A percentile compares a stretch with the other conserved stretches of the same genome.
Conservation (phyloP, 2,113 vertebrate species). For the Prunella himalayana region DNA sequence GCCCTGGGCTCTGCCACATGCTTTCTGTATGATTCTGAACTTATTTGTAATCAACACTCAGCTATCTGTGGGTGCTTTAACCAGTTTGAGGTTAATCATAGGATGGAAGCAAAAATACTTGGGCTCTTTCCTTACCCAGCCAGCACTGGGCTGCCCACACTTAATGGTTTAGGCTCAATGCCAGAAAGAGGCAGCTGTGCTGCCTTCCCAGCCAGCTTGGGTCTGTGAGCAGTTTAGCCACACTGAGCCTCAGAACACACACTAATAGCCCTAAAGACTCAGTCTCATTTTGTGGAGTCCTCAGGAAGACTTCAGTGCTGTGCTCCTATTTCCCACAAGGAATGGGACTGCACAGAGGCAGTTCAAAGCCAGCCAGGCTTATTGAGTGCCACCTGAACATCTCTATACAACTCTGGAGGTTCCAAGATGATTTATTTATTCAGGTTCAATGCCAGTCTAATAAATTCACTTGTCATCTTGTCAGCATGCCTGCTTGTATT, state of each 20-base stretch:
- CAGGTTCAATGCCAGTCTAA: background rate
- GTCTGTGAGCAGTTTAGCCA: background rate
- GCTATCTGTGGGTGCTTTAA: background rate
- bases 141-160: background rate
- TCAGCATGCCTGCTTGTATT: background rate
- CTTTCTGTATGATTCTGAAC: background rate
- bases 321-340: background rate
- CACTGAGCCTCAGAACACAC: background rate
- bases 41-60: background rate
- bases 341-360: background rate
- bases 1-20: background rate
- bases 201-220: background rate
- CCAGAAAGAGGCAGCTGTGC: constrained; percentile 16
- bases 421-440: constrained; percentile 10
- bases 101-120: background rate
- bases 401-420: background rate
- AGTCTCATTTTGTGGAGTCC: background rate
- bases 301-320: background rate
- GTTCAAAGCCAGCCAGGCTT: background rate
- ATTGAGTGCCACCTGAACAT: background rate
- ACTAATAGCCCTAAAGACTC: background rate
- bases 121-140: background rate
- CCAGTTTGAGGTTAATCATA: background rate
- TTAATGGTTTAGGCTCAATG: background rate
- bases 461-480: background rate